Evolutionary conservation across 2,888 invertebrate species (phyloP).

Genomic region (Drosophila limbata): DNA sequence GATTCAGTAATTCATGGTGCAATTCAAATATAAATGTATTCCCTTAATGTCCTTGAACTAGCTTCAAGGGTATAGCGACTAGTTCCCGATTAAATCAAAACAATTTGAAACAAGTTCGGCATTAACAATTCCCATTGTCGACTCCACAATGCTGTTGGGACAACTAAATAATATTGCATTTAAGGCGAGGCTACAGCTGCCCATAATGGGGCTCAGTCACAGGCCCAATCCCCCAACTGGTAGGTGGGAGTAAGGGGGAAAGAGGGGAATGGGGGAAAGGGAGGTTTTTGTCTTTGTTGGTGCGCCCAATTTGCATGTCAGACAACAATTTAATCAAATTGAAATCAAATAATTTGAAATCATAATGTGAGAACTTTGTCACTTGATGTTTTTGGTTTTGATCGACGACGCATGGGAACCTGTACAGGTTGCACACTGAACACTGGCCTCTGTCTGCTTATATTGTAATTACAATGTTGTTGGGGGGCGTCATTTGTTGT

Average conservation of each 20-base stretch:
- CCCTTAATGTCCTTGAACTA: neutral
- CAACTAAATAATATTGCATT: slow-evolving; percentile 28
- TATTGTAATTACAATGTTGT: slow-evolving; percentile 42
- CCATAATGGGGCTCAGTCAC: slow-evolving; percentile 48
- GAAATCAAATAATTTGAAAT: slow-evolving; percentile 82
- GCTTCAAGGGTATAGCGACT: neutral
- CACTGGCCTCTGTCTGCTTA: slow-evolving; percentile 3
- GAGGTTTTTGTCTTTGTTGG: slow-evolving; percentile 21
- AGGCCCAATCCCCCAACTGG: slow-evolving; percentile 16
- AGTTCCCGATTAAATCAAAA: slow-evolving; percentile 10
- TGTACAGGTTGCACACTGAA: slow-evolving; percentile 36
- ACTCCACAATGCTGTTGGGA: slow-evolving; percentile 13
- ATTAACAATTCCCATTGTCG: slow-evolving; percentile 42
- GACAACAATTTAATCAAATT: slow-evolving; percentile 81
- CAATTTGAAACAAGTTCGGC: neutral
- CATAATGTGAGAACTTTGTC: slow-evolving; percentile 84
- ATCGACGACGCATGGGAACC: slow-evolving; percentile 61
- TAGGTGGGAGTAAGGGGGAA: too few species aligned
- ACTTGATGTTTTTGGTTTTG: slow-evolving; percentile 76
- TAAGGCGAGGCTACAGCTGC: slow-evolving; percentile 39
- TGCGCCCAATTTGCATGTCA: slow-evolving; percentile 82
- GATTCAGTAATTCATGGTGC: neutral
- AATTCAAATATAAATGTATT: slow-evolving; percentile 2
- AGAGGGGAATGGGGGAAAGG: neutral
- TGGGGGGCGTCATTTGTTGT: slow-evolving; percentile 7